Conservation (phyloP, 2,888 invertebrate genomes). For the Plemyria rubiginata region DNA sequence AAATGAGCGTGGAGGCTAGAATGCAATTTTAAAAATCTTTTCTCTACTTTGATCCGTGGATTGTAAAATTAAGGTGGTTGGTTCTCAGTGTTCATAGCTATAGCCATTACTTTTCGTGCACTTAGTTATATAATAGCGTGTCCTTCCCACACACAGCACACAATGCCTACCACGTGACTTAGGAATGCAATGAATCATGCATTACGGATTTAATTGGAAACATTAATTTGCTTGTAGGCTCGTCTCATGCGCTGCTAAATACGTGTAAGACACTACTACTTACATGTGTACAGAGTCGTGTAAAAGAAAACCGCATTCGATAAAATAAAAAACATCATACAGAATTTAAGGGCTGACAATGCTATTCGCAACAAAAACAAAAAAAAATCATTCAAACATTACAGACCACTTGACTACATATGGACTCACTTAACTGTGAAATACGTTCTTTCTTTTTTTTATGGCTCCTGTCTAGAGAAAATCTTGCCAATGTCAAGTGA, state of each 20-base stretch:
- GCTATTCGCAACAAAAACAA: too few species aligned
- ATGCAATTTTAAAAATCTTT: neutral
- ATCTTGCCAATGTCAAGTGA: too few species aligned
- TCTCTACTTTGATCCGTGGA: neutral
- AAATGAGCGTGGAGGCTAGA: neutral
- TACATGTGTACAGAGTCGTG: neutral
- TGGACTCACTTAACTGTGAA: too few species aligned
- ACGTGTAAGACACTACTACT: neutral
- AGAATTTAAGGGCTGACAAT: too few species aligned
- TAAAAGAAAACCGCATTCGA: too few species aligned
- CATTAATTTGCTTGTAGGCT: conserved; percentile 10
- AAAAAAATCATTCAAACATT: too few species aligned
- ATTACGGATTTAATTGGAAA: conserved; percentile 21
- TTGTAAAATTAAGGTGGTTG: neutral
- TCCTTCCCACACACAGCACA: conserved; percentile 28
- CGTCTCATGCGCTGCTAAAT: neutral
- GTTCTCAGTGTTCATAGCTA: neutral
- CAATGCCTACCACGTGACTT: conserved; percentile 25
- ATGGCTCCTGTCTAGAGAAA: too few species aligned
- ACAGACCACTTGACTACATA: too few species aligned
- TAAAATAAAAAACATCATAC: too few species aligned
- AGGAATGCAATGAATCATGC: conserved; percentile 29
- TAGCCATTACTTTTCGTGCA: conserved; percentile 9
- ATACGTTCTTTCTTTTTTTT: too few species aligned
- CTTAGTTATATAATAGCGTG: conserved; percentile 18